phyloP scores from a whole-genome alignment of 1,140 invertebrate genomes.

The Brachionus rotundiformis region DNA sequence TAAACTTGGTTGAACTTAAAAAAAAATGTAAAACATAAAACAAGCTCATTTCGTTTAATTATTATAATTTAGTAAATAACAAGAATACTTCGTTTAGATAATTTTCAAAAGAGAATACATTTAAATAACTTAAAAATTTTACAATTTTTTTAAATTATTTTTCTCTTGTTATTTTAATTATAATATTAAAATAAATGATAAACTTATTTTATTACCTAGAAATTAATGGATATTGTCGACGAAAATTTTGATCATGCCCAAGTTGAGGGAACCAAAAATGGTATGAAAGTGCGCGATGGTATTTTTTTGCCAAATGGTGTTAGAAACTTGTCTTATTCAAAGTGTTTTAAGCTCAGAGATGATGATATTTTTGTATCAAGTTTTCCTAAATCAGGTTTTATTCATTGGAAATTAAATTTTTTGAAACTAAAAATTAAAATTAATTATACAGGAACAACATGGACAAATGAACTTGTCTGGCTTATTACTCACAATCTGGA shows the following conservation, averaged over 20 bases:
- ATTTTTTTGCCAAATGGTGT: background rate
- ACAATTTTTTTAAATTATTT: no score
- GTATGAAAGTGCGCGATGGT: background rate
- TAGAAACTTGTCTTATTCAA: background rate
- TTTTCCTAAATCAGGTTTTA: background rate
- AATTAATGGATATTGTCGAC: background rate
- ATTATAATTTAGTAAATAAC: no score
- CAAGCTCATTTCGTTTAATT: no score
- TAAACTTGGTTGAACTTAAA: no score
- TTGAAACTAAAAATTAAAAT: background rate
- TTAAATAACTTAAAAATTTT: no score
- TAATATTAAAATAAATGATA: no score
- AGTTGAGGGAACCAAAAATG: background rate
- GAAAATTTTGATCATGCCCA: background rate
- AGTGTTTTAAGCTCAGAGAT: background rate
- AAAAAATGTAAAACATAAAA: no score
- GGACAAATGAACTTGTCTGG: background rate
- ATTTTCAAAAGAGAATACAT: no score
- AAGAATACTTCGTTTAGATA: no score
- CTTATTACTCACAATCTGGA: background rate
- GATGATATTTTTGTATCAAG: background rate
- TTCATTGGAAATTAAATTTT: background rate
- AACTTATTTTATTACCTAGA: no score
- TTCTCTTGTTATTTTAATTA: no score
- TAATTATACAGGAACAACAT: background rate